Evolutionary conservation across 2,797 vertebrate genomes (phyloP).

Genomic region (Squalus acanthias): DNA sequence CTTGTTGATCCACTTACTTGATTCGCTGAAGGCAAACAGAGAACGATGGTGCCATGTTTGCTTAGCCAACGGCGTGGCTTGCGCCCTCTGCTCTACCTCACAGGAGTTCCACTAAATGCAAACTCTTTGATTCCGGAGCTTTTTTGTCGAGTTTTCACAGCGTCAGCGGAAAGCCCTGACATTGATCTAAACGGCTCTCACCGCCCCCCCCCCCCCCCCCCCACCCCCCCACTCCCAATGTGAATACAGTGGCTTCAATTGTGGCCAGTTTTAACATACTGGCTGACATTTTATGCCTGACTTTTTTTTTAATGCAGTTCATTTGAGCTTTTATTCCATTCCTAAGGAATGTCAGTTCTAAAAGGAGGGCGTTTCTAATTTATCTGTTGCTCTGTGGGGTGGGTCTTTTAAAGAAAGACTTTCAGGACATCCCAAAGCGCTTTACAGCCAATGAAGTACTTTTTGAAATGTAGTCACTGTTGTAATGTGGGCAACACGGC

Average conservation of each 20-base stretch:
- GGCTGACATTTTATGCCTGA: background rate
- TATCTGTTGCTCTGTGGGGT: background rate
- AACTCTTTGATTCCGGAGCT: background rate
- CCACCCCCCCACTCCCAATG: background rate
- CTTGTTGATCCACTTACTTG: background rate
- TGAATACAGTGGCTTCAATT: background rate
- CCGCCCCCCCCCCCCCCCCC: background rate
- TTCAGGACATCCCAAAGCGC: background rate
- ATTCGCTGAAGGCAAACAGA: slow-evolving; percentile 6
- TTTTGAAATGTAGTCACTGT: background rate
- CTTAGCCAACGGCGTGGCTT: background rate
- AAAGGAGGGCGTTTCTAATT: background rate
- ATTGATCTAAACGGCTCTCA: background rate
- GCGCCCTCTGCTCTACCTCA: background rate
- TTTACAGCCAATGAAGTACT: background rate
- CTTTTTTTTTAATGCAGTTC: background rate
- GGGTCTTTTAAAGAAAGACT: background rate
- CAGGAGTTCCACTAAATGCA: background rate
- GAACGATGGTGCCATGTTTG: slow-evolving; percentile 1
- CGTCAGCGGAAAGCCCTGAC: background rate
- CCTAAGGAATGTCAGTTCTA: background rate
- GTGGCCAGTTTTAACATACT: background rate
- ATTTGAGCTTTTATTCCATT: background rate
- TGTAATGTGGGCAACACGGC: background rate
- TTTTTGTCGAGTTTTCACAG: background rate